Evolutionary conservation across 2,888 invertebrate species (phyloP).

Genomic region (Adelognathus sp.): DNA sequence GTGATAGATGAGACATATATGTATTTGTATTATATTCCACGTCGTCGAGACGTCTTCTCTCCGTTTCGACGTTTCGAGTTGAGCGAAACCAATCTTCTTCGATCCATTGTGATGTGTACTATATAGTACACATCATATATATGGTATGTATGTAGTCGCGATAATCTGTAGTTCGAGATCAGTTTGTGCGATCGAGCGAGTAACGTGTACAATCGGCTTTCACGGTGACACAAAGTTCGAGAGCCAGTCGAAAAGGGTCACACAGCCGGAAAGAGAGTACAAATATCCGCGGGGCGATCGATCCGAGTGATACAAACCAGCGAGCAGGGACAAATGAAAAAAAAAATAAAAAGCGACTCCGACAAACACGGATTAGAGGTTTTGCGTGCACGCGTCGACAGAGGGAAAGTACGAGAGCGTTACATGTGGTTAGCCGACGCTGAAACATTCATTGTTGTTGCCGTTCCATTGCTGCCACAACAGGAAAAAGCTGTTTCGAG

Average conservation of each 20-base stretch:
- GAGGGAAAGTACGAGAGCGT: conserved; percentile 10
- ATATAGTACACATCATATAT: not conserved
- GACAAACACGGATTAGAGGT: conserved; percentile 60
- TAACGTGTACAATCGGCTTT: not conserved
- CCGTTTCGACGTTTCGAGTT: conserved; percentile 43
- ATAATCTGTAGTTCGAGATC: conserved; percentile 25
- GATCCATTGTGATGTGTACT: conserved; percentile 23
- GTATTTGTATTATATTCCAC: conserved; percentile 19
- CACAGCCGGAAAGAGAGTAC: conserved; percentile 25
- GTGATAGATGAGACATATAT: not conserved
- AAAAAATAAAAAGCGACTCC: conserved; percentile 46
- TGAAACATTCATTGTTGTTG: conserved; percentile 32
- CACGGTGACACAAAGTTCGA: conserved; percentile 41
- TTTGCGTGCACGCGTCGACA: conserved; percentile 61
- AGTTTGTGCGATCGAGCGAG: not conserved
- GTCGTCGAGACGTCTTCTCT: conserved; percentile 20
- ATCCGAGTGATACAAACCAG: conserved; percentile 33
- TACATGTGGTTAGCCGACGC: conserved; percentile 52
- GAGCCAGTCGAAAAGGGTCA: not conserved
- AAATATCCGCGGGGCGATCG: conserved; percentile 57
- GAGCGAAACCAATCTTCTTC: conserved; percentile 36
- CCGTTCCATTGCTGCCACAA: no score
- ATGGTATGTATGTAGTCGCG: not conserved
- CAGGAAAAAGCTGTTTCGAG: no score
- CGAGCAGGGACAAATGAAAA: conserved; percentile 15